Conservation (phyloP, 2,797 vertebrate genomes). For the Acanthurus lineatus region DNA sequence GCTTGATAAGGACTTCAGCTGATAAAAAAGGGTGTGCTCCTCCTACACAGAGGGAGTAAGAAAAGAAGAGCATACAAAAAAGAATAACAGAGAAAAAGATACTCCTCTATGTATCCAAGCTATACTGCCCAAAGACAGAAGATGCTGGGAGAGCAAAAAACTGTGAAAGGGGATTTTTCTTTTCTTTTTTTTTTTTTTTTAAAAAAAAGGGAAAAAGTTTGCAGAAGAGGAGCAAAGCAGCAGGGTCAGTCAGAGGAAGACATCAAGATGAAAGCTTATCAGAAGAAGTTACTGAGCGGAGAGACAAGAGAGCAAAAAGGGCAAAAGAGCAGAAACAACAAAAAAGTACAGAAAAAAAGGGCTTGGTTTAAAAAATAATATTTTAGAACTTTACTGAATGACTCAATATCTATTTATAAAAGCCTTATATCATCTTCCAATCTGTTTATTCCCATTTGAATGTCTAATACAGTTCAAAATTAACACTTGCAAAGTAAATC, state of each 20-base stretch:
- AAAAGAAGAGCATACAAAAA: conserved; percentile 36
- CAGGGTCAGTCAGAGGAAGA: conserved; percentile 37
- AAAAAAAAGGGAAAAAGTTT: conserved; percentile 37
- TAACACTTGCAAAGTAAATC: no score
- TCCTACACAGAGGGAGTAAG: conserved; percentile 55
- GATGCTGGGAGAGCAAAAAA: conserved; percentile 10
- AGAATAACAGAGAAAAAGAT: conserved; percentile 47
- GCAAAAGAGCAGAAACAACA: conserved; percentile 19
- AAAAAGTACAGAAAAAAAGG: neutral
- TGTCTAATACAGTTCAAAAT: no score
- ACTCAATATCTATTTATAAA: no score
- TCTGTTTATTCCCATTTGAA: no score
- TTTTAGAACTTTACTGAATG: no score
- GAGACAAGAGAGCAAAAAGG: conserved; percentile 27
- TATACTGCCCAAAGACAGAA: conserved; percentile 30
- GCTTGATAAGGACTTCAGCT: conserved; percentile 70
- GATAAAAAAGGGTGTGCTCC: conserved; percentile 26
- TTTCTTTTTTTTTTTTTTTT: no score
- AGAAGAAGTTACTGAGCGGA: conserved; percentile 38
- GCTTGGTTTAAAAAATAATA: no score
- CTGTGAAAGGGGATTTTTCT: neutral
- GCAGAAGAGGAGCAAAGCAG: conserved; percentile 15
- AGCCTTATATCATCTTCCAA: no score
- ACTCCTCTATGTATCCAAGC: conserved; percentile 36
- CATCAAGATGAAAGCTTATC: conserved; percentile 33